Evolutionary conservation across 2,113 vertebrate genomes (phyloP).

Genomic region (Agapornis roseicollis): DNA sequence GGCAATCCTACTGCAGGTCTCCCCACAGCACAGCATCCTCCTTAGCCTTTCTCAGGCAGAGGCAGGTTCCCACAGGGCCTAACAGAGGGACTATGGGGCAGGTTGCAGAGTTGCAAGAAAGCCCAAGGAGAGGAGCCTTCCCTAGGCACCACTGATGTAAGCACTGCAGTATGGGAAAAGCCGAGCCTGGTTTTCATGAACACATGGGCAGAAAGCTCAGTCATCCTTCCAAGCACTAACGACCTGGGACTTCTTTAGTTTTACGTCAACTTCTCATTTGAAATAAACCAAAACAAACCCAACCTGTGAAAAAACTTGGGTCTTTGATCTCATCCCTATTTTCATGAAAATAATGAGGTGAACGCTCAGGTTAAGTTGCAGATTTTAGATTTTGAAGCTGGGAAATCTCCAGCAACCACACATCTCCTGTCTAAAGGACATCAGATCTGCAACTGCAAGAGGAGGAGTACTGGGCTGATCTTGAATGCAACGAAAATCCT

Average conservation of each 20-base stretch:
- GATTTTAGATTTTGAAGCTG: background rate
- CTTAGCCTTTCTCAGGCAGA: background rate
- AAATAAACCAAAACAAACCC: background rate
- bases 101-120: background rate
- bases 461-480: background rate
- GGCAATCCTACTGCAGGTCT: background rate
- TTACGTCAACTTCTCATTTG: background rate
- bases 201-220: background rate
- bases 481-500: background rate
- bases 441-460: background rate
- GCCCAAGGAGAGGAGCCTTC: background rate
- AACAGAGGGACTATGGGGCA: background rate
- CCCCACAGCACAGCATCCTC: fast-evolving
- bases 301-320: fast-evolving
- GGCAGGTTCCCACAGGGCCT: background rate
- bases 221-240: background rate
- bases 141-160: background rate
- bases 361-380: background rate
- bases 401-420: background rate
- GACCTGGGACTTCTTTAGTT: background rate
- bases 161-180: background rate
- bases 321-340: background rate
- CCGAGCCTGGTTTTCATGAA: background rate
- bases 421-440: background rate
- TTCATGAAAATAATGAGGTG: background rate